Evolutionary conservation across 2,888 invertebrate species (phyloP).

Genomic region (Tineola bisselliella): DNA sequence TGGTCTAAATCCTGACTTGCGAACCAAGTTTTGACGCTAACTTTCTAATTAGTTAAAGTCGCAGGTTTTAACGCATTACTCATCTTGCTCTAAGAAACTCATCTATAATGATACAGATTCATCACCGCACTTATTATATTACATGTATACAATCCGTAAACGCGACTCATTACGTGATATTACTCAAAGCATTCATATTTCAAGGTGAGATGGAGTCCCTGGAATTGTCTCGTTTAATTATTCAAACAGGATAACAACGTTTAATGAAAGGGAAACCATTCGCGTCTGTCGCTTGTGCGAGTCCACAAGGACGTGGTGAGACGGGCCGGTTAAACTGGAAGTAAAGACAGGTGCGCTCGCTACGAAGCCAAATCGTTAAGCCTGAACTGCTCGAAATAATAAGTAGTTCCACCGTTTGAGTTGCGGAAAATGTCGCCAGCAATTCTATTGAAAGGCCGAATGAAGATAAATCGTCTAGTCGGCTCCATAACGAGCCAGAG

Average conservation of each 20-base stretch:
- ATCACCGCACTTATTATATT: not conserved
- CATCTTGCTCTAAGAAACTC: not conserved
- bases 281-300: not conserved
- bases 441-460: constrained; percentile 62
- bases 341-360: constrained; percentile 13
- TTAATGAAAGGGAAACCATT: constrained; percentile 6
- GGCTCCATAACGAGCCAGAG: constrained; percentile 57
- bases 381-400: constrained; percentile 58
- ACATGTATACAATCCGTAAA: not conserved
- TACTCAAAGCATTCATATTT: not conserved
- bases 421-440: constrained; percentile 57
- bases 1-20: not conserved
- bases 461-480: constrained; percentile 62
- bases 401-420: constrained; percentile 60
- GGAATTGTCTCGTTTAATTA: not conserved
- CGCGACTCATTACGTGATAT: not conserved
- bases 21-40: constrained; percentile 4
- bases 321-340: not conserved
- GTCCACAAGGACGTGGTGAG: not conserved
- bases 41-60: constrained; percentile 12
- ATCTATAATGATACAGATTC: not conserved
- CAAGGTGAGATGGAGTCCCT: not conserved
- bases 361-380: constrained; percentile 51
- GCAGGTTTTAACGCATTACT: constrained; percentile 19
- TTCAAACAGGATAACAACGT: constrained; percentile 2